Base-by-base conservation (phyloP, 1,140 invertebrate genomes). In the Dermatophagoides farinae region DNA sequence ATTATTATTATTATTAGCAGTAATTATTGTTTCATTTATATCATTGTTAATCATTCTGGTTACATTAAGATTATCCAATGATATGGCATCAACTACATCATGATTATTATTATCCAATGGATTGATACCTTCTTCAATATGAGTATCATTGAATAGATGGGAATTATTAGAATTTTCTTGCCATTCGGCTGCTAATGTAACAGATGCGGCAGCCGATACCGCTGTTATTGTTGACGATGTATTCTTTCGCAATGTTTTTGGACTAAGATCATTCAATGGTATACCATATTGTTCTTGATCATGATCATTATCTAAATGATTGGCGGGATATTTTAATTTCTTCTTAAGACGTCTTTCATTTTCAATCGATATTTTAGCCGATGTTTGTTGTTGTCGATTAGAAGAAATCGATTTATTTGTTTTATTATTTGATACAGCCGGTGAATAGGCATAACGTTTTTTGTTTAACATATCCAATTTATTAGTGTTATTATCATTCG, bases 191-290 rank as follows among this genome's bases (percentile, higher is more conserved):
- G 31, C 31, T 31, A 44, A 20, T 44, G 43, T 44, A 5, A 44
- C 14, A n/a, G 14, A 44, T 44, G 43, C 43, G 14, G 43, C 43
- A 16, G 43, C 43, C 2, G 2, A 5, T 44, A 5, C 14, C 10
- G 43, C 14, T 44, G 43, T 16, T 20, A 44, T 44, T 16, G 18
- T 44, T 44, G 43, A n/a, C 18, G 22, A 16, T 16, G 14, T 4
- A n/a, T 37, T 52, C 6, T 53, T 16, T 16, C 61, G 61, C 12
- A 12, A n/a, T 22, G 53, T 20, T 46, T 51, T 57, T 23, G 61
- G 53, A 23, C 53, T 49, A 10, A 62, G 41, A 57, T 62, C 61
- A 38, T 62, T 51, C 18, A 62, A 37, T 23, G 53, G 61, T 20
- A 62, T 61, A 31, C 38, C 40, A 46, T 57, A 43, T 51, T 62